Base-by-base conservation (phyloP, 2,888 invertebrate genomes). In the Troilus luridus region DNA sequence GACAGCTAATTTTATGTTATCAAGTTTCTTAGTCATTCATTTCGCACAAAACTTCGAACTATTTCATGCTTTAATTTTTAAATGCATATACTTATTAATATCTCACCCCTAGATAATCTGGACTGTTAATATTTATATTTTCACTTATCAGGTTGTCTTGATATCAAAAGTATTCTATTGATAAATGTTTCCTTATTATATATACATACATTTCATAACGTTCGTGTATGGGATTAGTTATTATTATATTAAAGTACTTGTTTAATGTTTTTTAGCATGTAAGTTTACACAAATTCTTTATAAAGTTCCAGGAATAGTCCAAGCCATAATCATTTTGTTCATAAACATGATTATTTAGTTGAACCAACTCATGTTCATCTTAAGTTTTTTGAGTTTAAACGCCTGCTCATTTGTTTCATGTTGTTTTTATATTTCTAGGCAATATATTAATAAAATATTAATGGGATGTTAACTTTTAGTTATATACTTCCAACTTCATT, bases 1-100 rank as follows among this genome's bases (percentile, higher is more conserved):
- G 41, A 77, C 72, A 41, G 72, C 72, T 77, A 77, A 1, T 77
- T 77, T 41, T 77, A 77, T 77, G 72, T 77, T 41, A 77, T 77
- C 72, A 77, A 77, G 27, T 67, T 77, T 77, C 72, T 41, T 77
- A 41, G 17, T 77, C 21, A 14, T 17, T 67, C 41, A 41, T 77
- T 77, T 17, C 17, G 27, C 17, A 41, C n/a, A 77, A 8, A 19
- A 24, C 17, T 19, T 41, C 9, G 0, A 41, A 17, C 17, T 77
- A 11, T 17, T 1, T 9, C 19, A 6, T 41, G 12, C 41, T 77
- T 77, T 41, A 41, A 67, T 24, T 77, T 17, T 2, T 2, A 41
- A 77, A 9, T 19, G 1, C 0, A 41, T 19, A 12, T 21, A 19
- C 14, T 41, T 41, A 41, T 7, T 77, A 77, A 77, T 77, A 41